phyloP scores from a whole-genome alignment of 1,140 invertebrate genomes.

The Drosophila nasuta region DNA sequence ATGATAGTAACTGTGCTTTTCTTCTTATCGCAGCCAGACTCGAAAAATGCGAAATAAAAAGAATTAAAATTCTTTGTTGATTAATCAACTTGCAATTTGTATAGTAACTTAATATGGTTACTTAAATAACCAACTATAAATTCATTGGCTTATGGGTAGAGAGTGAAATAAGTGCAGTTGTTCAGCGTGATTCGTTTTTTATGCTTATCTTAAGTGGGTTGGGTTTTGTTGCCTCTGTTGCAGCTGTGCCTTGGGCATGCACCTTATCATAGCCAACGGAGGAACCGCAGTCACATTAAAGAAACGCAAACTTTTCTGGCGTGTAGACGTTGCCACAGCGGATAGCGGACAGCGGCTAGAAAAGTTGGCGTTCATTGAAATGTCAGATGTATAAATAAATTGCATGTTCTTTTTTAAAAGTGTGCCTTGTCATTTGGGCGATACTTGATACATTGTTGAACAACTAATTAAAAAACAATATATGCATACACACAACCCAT shows the following conservation, averaged over 20 bases:
- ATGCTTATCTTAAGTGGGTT: background rate
- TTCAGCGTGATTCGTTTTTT: background rate
- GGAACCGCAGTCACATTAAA: background rate
- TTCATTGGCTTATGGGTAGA: too few species aligned
- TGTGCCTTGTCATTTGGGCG: conserved; percentile 45
- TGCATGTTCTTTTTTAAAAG: conserved; percentile 34
- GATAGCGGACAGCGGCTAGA: background rate
- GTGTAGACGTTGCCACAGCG: background rate
- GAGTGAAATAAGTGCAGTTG: background rate
- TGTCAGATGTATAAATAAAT: conserved; percentile 76
- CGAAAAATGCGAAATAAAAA: too few species aligned
- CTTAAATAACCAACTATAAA: too few species aligned
- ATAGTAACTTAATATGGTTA: too few species aligned
- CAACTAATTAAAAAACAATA: conserved; percentile 11
- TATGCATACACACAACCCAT: conserved; percentile 1
- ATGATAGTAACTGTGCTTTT: background rate
- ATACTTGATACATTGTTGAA: conserved; percentile 18
- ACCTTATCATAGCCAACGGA: conserved; percentile 1
- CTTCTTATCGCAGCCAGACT: too few species aligned
- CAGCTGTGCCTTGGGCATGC: too few species aligned
- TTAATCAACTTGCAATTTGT: too few species aligned
- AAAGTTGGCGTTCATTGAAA: conserved; percentile 57
- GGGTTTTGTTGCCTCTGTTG: background rate
- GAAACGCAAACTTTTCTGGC: conserved; percentile 1
- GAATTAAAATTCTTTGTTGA: too few species aligned